Conservation (phyloP, 2,797 vertebrate genomes). For the Typhlichthys subterraneus region DNA sequence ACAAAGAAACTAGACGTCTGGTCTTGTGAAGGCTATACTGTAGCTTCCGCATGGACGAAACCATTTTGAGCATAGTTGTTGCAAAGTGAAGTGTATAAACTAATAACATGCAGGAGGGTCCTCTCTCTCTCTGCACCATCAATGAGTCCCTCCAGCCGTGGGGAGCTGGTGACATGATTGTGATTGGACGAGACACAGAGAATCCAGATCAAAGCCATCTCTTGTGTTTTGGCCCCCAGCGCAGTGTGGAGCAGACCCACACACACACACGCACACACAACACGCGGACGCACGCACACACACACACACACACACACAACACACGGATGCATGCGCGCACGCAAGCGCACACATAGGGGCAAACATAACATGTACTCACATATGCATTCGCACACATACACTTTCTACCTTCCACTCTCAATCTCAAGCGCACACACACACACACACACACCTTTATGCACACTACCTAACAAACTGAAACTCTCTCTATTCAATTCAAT, state of each 20-base stretch:
- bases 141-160: conserved; percentile 78
- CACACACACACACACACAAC: conserved; percentile 43
- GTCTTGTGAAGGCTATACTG: conserved; percentile 12
- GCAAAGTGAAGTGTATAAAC: conserved; percentile 74
- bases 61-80: conserved; percentile 71
- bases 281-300: conserved; percentile 20
- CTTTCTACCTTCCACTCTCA: conserved; percentile 15
- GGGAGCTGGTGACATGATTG: conserved; percentile 82
- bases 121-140: conserved; percentile 76
- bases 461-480: conserved; percentile 44
- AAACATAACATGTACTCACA: background rate
- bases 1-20: conserved; percentile 1
- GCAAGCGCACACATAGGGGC: conserved; percentile 5
- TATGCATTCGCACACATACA: background rate
- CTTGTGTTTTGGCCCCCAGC: conserved; percentile 85
- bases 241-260: conserved; percentile 74
- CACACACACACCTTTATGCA: conserved; percentile 44
- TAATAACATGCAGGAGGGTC: conserved; percentile 76
- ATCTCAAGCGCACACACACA: conserved; percentile 43
- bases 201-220: conserved; percentile 87
- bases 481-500: conserved; percentile 50
- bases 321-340: conserved; percentile 18
- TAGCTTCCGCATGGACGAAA: conserved; percentile 37
- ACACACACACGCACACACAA: conserved; percentile 55
- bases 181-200: conserved; percentile 85